These are phyloP conservation scores for Drosophila truncata DNA, from an alignment of 1,140 invertebrate genomes.

Conservation along the genomic window DNA sequence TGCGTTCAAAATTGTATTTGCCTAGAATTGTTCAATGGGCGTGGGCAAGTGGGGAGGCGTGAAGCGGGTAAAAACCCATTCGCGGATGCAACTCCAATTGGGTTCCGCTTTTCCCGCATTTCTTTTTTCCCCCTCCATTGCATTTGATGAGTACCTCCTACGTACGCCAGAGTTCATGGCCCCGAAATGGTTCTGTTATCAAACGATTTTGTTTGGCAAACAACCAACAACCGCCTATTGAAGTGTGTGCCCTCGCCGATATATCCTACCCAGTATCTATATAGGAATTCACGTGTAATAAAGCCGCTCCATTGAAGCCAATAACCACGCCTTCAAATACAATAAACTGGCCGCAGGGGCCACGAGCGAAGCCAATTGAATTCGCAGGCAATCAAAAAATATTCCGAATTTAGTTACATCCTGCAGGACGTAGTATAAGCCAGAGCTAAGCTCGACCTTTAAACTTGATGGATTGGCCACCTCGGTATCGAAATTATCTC, in stretches of 20 bases:
- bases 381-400: slow-evolving; percentile 41
- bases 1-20: slow-evolving; percentile 82
- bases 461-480: slow-evolving; percentile 22
- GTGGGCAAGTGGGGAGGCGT: neutral
- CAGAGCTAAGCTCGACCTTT: neutral
- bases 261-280: slow-evolving; percentile 11
- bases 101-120: slow-evolving; percentile 56
- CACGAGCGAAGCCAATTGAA: slow-evolving; percentile 43
- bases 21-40: slow-evolving; percentile 62
- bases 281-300: slow-evolving; percentile 49
- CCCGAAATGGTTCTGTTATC: slow-evolving; percentile 62
- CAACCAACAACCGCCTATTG: slow-evolving; percentile 29
- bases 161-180: slow-evolving; percentile 20
- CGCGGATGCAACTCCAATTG: slow-evolving; percentile 65
- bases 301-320: slow-evolving; percentile 52
- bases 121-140: slow-evolving; percentile 69
- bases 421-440: neutral
- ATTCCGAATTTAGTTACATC: slow-evolving; percentile 17
- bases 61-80: neutral
- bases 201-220: slow-evolving; percentile 68
- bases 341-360: slow-evolving; percentile 31
- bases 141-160: slow-evolving; percentile 68
- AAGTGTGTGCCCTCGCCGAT: slow-evolving; percentile 5
- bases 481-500: slow-evolving; percentile 26
- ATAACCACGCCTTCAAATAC: slow-evolving; percentile 50